These are phyloP conservation scores for Dinomys branickii DNA, from an alignment of 2,113 vertebrate genomes.

Conservation along the genomic window DNA sequence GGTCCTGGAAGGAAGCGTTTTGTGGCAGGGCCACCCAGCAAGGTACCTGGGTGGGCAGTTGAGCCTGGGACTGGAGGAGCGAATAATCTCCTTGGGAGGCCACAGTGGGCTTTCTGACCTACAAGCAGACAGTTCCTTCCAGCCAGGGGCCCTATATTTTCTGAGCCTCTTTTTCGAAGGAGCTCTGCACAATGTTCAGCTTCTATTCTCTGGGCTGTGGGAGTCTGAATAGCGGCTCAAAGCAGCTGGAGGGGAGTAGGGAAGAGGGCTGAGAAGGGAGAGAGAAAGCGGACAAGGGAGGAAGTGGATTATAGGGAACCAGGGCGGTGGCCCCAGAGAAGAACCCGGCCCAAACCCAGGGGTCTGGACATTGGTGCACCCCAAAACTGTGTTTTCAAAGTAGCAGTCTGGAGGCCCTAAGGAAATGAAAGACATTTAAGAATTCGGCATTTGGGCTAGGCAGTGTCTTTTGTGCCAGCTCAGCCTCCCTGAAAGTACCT, in stretches of 20 bases:
- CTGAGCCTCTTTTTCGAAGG: not conserved
- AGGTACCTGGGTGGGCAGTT: not conserved
- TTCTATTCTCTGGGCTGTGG: not conserved
- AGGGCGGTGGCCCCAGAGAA: not conserved
- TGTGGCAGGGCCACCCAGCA: not conserved
- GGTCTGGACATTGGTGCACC: not conserved
- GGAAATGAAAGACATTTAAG: not conserved
- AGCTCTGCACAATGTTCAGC: not conserved
- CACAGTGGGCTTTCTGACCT: not conserved
- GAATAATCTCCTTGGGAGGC: not conserved
- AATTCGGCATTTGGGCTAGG: not conserved
- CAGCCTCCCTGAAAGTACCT: not conserved
- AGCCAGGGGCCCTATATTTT: not conserved
- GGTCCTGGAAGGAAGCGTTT: not conserved
- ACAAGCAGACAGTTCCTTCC: not conserved
- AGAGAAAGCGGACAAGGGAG: no score
- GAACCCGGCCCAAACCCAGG: not conserved
- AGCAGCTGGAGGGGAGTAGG: not conserved
- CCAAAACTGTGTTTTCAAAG: not conserved
- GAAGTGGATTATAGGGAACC: accelerated
- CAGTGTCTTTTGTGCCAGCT: not conserved
- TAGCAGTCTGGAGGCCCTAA: not conserved
- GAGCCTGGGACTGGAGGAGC: not conserved
- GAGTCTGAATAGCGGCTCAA: not conserved
- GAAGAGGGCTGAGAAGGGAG: not conserved